Evolutionary conservation across 1,140 invertebrate species (phyloP).

Genomic region (Chironomus striatipennis): DNA sequence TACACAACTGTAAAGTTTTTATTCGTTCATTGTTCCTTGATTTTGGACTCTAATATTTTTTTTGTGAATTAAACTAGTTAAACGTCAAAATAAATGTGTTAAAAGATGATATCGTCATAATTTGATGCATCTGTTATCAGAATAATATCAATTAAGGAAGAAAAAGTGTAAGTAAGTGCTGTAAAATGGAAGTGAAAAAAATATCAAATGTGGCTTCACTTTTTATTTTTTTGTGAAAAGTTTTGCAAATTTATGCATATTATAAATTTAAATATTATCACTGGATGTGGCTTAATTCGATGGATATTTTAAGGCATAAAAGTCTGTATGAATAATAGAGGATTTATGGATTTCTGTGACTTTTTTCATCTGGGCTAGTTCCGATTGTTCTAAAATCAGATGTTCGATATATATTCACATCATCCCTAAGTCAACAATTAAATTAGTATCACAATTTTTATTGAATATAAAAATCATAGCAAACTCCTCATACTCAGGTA

Average conservation of each 20-base stretch:
- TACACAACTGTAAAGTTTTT: too few relatives aligned
- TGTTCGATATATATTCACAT: background rate
- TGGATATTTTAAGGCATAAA: too few relatives aligned
- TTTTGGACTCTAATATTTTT: too few relatives aligned
- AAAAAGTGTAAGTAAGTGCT: background rate
- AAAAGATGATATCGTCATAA: background rate
- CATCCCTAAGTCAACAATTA: too few relatives aligned
- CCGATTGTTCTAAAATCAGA: background rate
- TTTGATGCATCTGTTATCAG: background rate
- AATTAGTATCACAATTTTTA: too few relatives aligned
- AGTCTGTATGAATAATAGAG: too few relatives aligned
- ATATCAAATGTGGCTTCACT: background rate
- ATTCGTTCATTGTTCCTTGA: too few relatives aligned
- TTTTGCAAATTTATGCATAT: background rate
- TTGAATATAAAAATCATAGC: too few relatives aligned
- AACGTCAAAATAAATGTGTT: background rate
- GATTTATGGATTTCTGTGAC: background rate
- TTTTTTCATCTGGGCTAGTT: background rate
- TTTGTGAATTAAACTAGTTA: too few relatives aligned
- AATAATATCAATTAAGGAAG: background rate
- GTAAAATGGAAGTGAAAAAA: background rate
- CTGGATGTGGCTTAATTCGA: too few relatives aligned
- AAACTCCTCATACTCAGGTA: too few relatives aligned
- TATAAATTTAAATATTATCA: too few relatives aligned
- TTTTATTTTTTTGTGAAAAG: background rate